Evolutionary conservation across 2,797 vertebrate species (phyloP).

Genomic region (Phalloptychus januarius): DNA sequence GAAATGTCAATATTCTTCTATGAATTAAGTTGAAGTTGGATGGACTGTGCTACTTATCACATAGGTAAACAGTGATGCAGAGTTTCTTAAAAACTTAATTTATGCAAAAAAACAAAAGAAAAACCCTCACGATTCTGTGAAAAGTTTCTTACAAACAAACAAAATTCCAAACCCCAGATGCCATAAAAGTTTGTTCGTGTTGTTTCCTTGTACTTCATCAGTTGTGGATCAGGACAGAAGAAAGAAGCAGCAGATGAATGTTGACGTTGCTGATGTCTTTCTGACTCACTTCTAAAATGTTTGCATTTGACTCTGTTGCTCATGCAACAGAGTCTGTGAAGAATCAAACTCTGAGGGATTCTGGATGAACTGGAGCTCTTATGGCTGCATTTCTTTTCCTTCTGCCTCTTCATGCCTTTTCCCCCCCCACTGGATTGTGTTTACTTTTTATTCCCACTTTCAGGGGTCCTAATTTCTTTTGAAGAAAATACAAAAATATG

Average conservation of each 20-base stretch:
- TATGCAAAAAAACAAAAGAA: background rate
- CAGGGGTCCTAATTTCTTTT: background rate
- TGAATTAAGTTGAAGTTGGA: background rate
- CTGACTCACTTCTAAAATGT: constrained; percentile 56
- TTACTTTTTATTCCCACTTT: constrained; percentile 22
- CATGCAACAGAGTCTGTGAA: constrained; percentile 19
- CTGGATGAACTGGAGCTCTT: constrained; percentile 31
- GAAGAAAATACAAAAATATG: background rate
- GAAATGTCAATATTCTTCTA: background rate
- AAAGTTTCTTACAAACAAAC: constrained; percentile 16
- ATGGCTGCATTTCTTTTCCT: constrained; percentile 27
- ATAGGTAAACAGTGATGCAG: constrained; percentile 1
- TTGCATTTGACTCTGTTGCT: constrained; percentile 7
- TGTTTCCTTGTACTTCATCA: background rate
- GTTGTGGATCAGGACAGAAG: constrained; percentile 38
- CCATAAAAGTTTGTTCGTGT: constrained; percentile 4
- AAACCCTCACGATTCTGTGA: constrained; percentile 2
- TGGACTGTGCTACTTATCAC: background rate
- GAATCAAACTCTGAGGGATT: constrained; percentile 34
- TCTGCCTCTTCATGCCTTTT: constrained; percentile 12
- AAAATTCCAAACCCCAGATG: constrained; percentile 4
- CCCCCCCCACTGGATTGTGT: constrained; percentile 14
- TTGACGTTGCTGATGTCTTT: constrained; percentile 38
- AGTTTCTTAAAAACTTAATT: constrained; percentile 21
- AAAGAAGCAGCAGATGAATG: constrained; percentile 48